Conservation (phyloP, 2,888 invertebrate species). For the Pollenia griseotomentosa region DNA sequence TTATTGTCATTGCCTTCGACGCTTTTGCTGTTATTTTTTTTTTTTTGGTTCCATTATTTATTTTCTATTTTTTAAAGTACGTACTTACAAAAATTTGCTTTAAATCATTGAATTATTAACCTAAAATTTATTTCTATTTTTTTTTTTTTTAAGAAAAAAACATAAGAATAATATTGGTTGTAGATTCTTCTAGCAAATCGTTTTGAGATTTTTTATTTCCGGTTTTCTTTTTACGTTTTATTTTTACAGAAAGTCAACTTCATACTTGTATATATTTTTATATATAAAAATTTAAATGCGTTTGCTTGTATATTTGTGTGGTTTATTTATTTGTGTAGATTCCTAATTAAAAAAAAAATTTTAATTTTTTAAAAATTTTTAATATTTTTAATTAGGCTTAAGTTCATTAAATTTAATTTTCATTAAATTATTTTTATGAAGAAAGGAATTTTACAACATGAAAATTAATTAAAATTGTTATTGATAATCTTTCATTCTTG, state of each 20-base stretch:
- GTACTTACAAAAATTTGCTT: slow-evolving; percentile 28
- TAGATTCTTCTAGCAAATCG: slow-evolving; percentile 36
- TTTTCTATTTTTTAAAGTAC: not conserved
- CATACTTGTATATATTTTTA: too few species aligned
- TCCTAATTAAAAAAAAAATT: too few species aligned
- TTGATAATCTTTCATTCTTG: too few species aligned
- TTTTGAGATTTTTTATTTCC: not conserved
- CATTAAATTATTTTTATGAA: too few species aligned
- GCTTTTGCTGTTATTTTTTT: not conserved
- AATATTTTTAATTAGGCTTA: too few species aligned
- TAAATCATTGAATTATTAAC: slow-evolving; percentile 19
- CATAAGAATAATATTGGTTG: slow-evolving; percentile 10
- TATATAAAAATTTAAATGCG: too few species aligned
- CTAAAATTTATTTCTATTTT: slow-evolving; percentile 7
- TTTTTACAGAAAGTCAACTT: slow-evolving; percentile 20
- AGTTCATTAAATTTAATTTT: too few species aligned
- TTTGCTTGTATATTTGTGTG: too few species aligned
- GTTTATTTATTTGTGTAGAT: too few species aligned
- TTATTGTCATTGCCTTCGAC: slow-evolving; percentile 2
- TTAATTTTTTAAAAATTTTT: too few species aligned
- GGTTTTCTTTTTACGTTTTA: not conserved
- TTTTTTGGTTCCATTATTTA: not conserved
- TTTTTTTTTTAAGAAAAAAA: not conserved
- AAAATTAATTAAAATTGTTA: too few species aligned
- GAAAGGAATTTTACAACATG: too few species aligned